phyloP scores from a whole-genome alignment of 2,888 invertebrate species.

The Pasiphila rectangulata region DNA sequence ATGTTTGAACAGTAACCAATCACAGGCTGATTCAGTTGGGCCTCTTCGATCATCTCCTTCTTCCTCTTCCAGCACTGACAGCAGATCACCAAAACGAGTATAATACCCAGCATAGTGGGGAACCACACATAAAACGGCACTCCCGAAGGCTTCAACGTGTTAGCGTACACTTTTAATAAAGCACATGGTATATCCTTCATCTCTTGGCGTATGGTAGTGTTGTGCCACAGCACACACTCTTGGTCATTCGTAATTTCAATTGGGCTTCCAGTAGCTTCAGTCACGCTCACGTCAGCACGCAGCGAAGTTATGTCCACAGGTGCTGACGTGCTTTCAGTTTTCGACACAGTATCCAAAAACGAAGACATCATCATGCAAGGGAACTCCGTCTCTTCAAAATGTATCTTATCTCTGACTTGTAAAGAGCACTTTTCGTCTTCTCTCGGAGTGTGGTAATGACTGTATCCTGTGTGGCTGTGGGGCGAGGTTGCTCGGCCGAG shows the following conservation, averaged over 20 bases:
- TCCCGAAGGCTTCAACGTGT: constrained; percentile 59
- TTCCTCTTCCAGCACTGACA: constrained; percentile 56
- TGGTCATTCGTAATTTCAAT: constrained; percentile 54
- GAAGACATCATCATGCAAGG: constrained; percentile 72
- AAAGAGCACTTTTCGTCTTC: constrained; percentile 61
- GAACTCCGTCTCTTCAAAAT: constrained; percentile 60
- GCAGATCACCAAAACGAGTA: constrained; percentile 51
- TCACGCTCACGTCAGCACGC: constrained; percentile 37
- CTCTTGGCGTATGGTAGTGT: constrained; percentile 50
- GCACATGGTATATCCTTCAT: constrained; percentile 58
- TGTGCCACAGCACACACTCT: constrained; percentile 68
- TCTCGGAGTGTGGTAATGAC: constrained; percentile 48
- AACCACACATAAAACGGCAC: constrained; percentile 68
- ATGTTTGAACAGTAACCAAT: constrained; percentile 53
- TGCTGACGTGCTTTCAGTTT: constrained; percentile 35
- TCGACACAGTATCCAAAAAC: constrained; percentile 50
- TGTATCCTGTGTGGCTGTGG: too few species aligned
- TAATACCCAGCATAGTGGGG: constrained; percentile 51
- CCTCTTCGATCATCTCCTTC: constrained; percentile 46
- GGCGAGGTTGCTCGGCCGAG: constrained; percentile 58
- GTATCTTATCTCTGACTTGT: constrained; percentile 56
- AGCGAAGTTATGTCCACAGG: constrained; percentile 59
- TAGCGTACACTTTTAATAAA: constrained; percentile 61
- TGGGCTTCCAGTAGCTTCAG: constrained; percentile 39
- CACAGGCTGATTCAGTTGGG: constrained; percentile 51